phyloP scores from a whole-genome alignment of 2,797 vertebrate genomes.

The Eulemur mongoz region DNA sequence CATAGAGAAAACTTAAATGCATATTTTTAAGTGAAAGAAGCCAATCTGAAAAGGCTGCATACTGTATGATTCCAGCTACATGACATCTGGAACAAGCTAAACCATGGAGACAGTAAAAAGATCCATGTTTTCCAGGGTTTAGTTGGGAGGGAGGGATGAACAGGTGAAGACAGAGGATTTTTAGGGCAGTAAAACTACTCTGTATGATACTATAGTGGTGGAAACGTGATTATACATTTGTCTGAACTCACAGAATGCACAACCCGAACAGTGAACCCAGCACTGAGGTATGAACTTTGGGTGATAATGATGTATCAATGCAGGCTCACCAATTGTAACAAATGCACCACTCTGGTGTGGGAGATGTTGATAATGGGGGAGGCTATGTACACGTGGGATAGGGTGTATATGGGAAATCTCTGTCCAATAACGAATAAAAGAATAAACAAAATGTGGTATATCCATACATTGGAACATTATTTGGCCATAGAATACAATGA shows the following conservation, averaged over 20 bases:
- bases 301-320: neutral
- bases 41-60: neutral
- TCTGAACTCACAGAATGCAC: neutral
- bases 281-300: neutral
- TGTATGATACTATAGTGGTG: neutral
- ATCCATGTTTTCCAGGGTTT: neutral
- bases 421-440: neutral
- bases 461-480: neutral
- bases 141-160: neutral
- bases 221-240: neutral
- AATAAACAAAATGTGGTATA: neutral
- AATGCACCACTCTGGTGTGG: neutral
- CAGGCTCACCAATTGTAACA: neutral
- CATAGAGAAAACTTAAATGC: neutral
- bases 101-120: neutral
- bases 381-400: neutral
- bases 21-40: neutral
- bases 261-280: neutral
- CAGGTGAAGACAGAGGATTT: neutral
- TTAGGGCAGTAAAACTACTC: too few relatives aligned
- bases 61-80: neutral
- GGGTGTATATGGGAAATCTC: neutral
- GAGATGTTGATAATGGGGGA: neutral
- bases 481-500: neutral
- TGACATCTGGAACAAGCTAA: neutral